Evolutionary conservation across 2,113 vertebrate genomes (phyloP).

Genomic region (Manacus vitellinus): DNA sequence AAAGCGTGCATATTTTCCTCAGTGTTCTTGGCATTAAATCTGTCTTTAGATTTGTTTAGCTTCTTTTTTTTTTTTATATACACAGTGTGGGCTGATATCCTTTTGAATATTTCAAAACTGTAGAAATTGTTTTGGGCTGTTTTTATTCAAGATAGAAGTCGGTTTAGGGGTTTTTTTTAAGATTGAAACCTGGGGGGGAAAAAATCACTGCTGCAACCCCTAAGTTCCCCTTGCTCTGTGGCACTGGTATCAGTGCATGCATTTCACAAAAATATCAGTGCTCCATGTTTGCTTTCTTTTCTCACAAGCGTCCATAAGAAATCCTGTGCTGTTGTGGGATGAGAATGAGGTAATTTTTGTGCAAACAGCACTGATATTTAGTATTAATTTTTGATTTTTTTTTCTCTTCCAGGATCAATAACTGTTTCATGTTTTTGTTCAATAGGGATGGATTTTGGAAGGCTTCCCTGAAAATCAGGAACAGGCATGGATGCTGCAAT

Average conservation of each 20-base stretch:
- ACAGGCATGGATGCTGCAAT: slow-evolving; percentile 84
- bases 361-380: background rate
- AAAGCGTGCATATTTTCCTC: slow-evolving; percentile 63
- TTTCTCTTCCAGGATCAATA: background rate
- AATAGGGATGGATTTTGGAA: slow-evolving; percentile 92
- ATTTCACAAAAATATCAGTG: background rate
- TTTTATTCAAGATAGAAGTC: background rate
- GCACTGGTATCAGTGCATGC: background rate
- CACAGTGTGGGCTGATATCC: slow-evolving; percentile 15
- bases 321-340: background rate
- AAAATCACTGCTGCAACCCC: background rate
- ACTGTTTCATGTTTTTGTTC: slow-evolving; percentile 27
- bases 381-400: background rate
- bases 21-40: slow-evolving; percentile 52
- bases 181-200: background rate
- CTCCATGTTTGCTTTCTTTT: background rate
- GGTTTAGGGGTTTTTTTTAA: background rate
- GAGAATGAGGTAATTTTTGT: background rate
- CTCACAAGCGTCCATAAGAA: background rate
- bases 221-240: background rate
- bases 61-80: background rate
- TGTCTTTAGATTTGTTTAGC: slow-evolving; percentile 67
- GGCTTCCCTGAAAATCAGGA: slow-evolving; percentile 84
- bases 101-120: slow-evolving; percentile 67
- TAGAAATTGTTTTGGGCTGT: slow-evolving; percentile 29